Percentiles rank a stretch among this genome's conserved stretches.
Conservation (phyloP, 1,140 invertebrate genomes). For the Trichonephila clavipes region DNA sequence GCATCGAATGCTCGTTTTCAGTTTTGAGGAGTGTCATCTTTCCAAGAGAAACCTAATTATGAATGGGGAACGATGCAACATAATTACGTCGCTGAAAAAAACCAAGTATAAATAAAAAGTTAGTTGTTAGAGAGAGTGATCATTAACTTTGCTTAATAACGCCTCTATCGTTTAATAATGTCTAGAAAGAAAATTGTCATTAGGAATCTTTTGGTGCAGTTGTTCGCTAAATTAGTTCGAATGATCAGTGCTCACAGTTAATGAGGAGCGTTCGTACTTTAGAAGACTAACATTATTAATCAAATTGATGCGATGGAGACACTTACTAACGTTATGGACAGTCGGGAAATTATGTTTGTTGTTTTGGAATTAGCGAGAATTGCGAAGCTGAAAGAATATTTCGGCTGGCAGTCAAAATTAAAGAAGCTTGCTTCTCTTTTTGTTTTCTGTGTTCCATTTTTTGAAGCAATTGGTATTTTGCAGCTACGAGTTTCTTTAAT, state of each 20-base stretch:
- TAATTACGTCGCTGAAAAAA: neutral
- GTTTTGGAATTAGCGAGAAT: too few species aligned
- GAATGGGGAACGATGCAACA: neutral
- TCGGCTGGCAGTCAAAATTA: too few species aligned
- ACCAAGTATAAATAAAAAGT: slow-evolving; percentile 8
- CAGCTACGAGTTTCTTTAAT: too few species aligned
- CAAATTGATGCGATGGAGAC: slow-evolving; percentile 26
- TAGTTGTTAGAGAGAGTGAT: neutral
- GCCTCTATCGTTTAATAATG: slow-evolving; percentile 56
- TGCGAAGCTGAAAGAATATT: too few species aligned
- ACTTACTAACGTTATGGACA: neutral
- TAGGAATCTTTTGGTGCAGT: slow-evolving; percentile 44
- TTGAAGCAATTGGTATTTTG: too few species aligned
- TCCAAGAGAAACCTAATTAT: slow-evolving; percentile 41
- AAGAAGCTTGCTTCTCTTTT: too few species aligned
- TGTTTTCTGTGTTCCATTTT: too few species aligned
- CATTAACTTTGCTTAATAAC: slow-evolving; percentile 68
- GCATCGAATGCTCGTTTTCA: neutral
- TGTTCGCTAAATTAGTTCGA: slow-evolving; percentile 59
- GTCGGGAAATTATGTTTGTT: neutral
- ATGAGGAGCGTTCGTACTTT: slow-evolving; percentile 14
- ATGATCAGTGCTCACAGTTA: slow-evolving; percentile 55
- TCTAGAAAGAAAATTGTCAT: slow-evolving; percentile 60
- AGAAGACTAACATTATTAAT: slow-evolving; percentile 32
- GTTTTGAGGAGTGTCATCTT: slow-evolving; percentile 47